Evolutionary conservation across 2,797 vertebrate genomes (phyloP), one percentile per base, ranked within the genome.

Genomic region (Halcyon leucocephala): DNA sequence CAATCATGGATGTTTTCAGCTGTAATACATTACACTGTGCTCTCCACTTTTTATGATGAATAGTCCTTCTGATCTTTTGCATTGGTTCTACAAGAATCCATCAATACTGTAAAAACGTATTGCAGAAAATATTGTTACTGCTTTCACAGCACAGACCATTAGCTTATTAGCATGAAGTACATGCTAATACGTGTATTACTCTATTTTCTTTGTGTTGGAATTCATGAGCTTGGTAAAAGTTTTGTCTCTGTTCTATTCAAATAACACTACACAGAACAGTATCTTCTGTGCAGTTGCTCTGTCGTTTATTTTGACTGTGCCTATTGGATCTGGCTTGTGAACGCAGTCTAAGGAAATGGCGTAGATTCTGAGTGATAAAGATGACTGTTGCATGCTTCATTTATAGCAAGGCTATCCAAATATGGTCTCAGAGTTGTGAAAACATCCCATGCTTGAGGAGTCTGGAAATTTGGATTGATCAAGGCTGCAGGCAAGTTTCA

Each of bases 341-440:
- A 80, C 60, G 35, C 42, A 77, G 55, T 71, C 57, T 61, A 33
- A 94, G 82, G 93, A 86, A 96, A 78, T 46, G 57, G 46, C 74
- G 80, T 61, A 74, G 74, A 78, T 97, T 62, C 29, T 35, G 46
- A 84, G 37, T 35, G 85, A 93, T 94, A 89, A 79, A 82, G 71
- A 61, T 31, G n/a, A 79, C 80, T 58, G 39, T 79, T 72, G 39
- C 4, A 0, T 86, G 81, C 58, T 86, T 87, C 82, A 29, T 58
- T 86, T 92, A 51, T n/a, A 71, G 52, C 39, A 80, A 73, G 55
- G 15, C 86, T 42, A 52, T 92, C 44, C 91, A 90, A 84, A 86
- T 89, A 85, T 25, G 61, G 91, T 92, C 80, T 79, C 22, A 13
- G 60, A 72, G 12, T 77, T 87, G 41, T 51, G 64, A 92, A 91